Base-by-base conservation (phyloP, 2,888 invertebrate genomes). In the Polymixis lichenea region DNA sequence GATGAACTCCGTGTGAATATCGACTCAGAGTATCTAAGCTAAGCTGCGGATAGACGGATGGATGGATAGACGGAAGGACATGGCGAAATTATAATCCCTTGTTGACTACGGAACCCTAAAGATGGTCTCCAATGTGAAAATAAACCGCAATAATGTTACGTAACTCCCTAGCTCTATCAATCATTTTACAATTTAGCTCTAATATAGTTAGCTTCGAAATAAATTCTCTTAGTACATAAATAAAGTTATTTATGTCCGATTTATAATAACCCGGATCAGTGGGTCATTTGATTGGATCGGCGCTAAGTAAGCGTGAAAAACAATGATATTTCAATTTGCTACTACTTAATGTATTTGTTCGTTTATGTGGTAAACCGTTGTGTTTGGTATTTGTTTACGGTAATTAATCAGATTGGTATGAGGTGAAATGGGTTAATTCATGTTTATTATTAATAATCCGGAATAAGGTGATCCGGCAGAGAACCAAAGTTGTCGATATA, bases 261-360 rank as follows among this genome's bases (percentile, higher is more conserved):
- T 82, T 76, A 81, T 80, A 88, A 83, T 84, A 83, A 84, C 77
- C 82, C 87, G 87, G 88, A 84, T 89, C 89, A 90, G 78, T 89
- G 89, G 81, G 75, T 90, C 87, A 87, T 87, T 88, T 90, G 89
- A 91, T 92, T 90, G 89, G 87, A 82, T 84, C 73, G 82, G 80
- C 73, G 89, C 78, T 89, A 88, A 92, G 87, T 89, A 87, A 87
- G 86, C 92, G 89, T 90, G 88, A 89, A 90, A 89, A 91, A 91
- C 89, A 87, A 85, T 87, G 86, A 85, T 86, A 82, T 88, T 87
- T 88, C 85, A 87, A 86, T 84, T 84, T 75, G 62, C 7, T 66
- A 70, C 70, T 79, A 72, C 62, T 78, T 78, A 77, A 72, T 71
- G 49, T 73, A 82, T 62, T 74, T 64, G 67, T 83, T 58, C 72